Percentiles rank a stretch among this genome's conserved stretches.
phyloP scores from a whole-genome alignment of 2,113 vertebrate genomes.

The Syrrhaptes paradoxus region DNA sequence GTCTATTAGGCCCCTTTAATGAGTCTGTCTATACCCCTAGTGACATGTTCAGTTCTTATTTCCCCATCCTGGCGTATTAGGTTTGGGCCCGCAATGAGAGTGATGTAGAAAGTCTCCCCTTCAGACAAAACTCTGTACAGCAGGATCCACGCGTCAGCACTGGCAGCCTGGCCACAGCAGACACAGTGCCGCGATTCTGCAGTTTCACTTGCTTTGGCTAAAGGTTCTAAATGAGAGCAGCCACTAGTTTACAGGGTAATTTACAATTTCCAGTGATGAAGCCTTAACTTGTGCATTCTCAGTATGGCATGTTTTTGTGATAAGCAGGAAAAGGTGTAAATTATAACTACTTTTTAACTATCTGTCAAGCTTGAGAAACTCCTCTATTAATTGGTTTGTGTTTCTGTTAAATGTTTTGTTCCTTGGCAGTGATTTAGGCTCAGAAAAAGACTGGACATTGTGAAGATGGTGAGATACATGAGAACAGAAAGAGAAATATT shows the following conservation, averaged over 20 bases:
- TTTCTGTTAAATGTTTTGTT: not conserved
- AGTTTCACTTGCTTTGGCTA: not conserved
- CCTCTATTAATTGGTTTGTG: not conserved
- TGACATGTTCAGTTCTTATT: not conserved
- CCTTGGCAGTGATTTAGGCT: not conserved
- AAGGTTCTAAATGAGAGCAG: not conserved
- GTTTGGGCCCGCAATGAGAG: not conserved
- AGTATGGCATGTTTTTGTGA: not conserved
- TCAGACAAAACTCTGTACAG: not conserved
- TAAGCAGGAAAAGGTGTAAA: constrained; percentile 4
- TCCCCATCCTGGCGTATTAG: not conserved
- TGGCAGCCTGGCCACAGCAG: not conserved
- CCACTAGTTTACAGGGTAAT: not conserved
- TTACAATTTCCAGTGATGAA: constrained; percentile 3
- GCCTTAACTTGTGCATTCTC: not conserved
- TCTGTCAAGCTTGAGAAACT: constrained; percentile 23
- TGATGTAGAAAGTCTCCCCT: not conserved
- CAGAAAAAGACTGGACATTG: constrained; percentile 17
- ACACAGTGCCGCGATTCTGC: not conserved
- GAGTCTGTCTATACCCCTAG: not conserved
- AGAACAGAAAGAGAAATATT: constrained; percentile 36
- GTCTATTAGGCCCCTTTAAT: not conserved
- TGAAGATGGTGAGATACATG: not conserved
- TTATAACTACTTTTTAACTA: constrained; percentile 33
- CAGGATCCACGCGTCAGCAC: not conserved